Conservation (phyloP, 2,888 invertebrate genomes). For the Platynereis dumerilii region DNA sequence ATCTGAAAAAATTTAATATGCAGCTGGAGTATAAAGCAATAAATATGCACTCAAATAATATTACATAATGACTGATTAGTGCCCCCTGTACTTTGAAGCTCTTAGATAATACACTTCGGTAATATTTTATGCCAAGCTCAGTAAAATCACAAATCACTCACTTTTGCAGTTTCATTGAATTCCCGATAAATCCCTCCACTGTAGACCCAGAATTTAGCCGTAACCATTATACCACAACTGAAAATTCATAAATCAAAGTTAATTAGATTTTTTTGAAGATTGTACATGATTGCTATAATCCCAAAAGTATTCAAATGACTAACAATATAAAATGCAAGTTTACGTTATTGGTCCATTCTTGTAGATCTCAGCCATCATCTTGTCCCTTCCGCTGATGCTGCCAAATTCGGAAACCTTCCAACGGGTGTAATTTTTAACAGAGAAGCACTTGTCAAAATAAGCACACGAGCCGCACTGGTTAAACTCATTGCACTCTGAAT, state of each 20-base stretch:
- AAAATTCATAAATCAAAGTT: no score
- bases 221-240: constrained; percentile 51
- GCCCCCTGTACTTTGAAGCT: no score
- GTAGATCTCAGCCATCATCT: constrained; percentile 67
- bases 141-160: no score
- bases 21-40: no score
- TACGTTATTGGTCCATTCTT: constrained; percentile 66
- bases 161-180: constrained; percentile 34
- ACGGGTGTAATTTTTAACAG: constrained; percentile 61
- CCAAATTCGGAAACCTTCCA: constrained; percentile 66
- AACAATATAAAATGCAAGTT: constrained; percentile 25
- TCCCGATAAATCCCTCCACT: constrained; percentile 60
- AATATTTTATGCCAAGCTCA: no score
- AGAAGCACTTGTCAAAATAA: constrained; percentile 57
- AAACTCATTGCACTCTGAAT: constrained; percentile 59
- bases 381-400: constrained; percentile 60
- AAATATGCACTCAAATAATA: no score
- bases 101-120: no score
- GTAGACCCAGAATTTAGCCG: constrained; percentile 44
- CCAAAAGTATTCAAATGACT: no score
- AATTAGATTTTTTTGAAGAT: no score
- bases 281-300: no score
- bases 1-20: no score
- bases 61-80: no score
- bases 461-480: constrained; percentile 63